Conservation (phyloP, 2,797 vertebrate genomes). For the Presbytis comata region DNA sequence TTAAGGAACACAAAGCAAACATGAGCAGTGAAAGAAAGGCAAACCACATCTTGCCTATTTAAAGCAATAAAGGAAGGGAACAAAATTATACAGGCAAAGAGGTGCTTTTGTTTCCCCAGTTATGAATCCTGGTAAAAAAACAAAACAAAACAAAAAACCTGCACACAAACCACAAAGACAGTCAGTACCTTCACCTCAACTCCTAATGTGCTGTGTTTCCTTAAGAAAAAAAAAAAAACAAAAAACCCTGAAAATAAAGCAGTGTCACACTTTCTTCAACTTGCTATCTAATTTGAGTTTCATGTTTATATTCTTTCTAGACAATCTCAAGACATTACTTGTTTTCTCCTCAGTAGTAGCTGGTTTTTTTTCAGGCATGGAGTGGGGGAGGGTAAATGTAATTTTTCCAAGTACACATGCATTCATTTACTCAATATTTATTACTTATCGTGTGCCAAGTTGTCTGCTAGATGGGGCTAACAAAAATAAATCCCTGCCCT, state of each 20-base stretch:
- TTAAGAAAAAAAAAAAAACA: background rate
- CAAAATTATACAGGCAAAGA: background rate
- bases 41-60: conserved; percentile 47
- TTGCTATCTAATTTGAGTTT: conserved; percentile 32
- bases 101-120: background rate
- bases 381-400: background rate
- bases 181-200: background rate
- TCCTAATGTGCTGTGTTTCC: background rate
- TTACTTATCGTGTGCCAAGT: background rate
- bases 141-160: background rate
- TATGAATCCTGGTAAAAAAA: background rate
- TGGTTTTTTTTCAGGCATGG: background rate
- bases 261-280: background rate
- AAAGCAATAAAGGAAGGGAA: conserved; percentile 53
- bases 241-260: conserved; percentile 17
- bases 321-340: background rate
- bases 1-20: conserved; percentile 26
- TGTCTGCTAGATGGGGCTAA: background rate
- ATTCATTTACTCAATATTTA: background rate
- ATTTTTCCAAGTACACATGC: background rate
- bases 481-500: background rate
- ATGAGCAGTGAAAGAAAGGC: background rate
- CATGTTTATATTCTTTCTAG: conserved; percentile 1
- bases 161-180: background rate
- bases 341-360: conserved; percentile 3